Evolutionary conservation across 2,888 invertebrate genomes (phyloP).

Genomic region (Argyresthia albistria): DNA sequence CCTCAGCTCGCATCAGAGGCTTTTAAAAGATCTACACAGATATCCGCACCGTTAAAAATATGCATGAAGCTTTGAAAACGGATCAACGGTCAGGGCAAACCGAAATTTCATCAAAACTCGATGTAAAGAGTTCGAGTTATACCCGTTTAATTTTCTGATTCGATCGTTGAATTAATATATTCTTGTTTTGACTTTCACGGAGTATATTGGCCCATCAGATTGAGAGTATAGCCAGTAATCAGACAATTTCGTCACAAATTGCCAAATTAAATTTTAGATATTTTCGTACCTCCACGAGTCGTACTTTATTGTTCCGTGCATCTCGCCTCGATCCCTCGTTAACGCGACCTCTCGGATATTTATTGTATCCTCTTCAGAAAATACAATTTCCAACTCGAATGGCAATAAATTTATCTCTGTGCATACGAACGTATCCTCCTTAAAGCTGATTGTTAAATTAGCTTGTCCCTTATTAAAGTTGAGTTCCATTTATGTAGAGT

Average conservation of each 20-base stretch:
- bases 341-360: conserved; percentile 67
- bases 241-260: conserved; percentile 11
- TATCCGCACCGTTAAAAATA: conserved; percentile 43
- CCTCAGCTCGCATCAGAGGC: conserved; percentile 29
- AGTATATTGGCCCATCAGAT: neutral
- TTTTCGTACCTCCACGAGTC: conserved; percentile 37
- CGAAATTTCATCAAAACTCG: conserved; percentile 7
- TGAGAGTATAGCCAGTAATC: neutral
- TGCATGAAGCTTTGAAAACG: conserved; percentile 35
- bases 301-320: conserved; percentile 61
- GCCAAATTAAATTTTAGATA: conserved; percentile 35
- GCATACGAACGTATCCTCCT: conserved; percentile 32
- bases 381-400: conserved; percentile 63
- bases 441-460: conserved; percentile 18
- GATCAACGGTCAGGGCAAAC: conserved; percentile 38
- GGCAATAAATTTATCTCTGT: conserved; percentile 46
- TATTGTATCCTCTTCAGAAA: conserved; percentile 67
- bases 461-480: conserved; percentile 10
- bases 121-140: neutral
- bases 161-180: neutral
- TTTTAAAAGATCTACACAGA: conserved; percentile 54
- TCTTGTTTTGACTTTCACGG: neutral
- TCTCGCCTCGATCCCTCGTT: conserved; percentile 58
- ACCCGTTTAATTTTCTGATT: neutral
- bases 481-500: neutral